Evolutionary conservation across 2,797 vertebrate species (phyloP), one percentile per base, ranked within the genome.

Genomic region (Parambassis ranga): DNA sequence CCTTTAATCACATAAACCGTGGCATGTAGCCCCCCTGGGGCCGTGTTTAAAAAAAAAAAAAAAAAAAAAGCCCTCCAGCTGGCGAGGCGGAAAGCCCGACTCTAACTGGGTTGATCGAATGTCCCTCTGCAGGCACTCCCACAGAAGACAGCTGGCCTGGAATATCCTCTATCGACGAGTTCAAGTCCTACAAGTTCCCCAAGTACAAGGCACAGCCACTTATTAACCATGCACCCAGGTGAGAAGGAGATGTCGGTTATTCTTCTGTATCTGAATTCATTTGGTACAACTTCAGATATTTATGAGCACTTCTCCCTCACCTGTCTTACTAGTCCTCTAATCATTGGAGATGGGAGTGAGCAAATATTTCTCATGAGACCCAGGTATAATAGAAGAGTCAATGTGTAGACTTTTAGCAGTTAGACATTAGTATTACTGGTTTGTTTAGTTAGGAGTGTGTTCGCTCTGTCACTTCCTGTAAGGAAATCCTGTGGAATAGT

Each of bases 151-250:
- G 90, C 63, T 98, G 96, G 96, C 92, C 96, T 31, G 95, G 96
- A 71, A 94, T 97, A 89, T 95, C 92, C 72, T 94, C 94, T 72
- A 94, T 95, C 71, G 96, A 98, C 27, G 96, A 98, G 81, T 97
- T 97, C 87, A 96, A 94, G 92, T 95, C 97, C 82, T 95, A 97
- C 87, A 98, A 94, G 86, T 98, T 98, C 62, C 94, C 96, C 53
- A 98, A 97, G 81, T 98, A 98, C 75, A 97, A 97, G 75, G 79
- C 92, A 15, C 95, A 98, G 74, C 94, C 94, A 32, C 92, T 98
- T 39, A 95, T 98, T 80, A 98, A 95, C 86, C 96, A 98, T 27
- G 96, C 96, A 8, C 96, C 96, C 64, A 96, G 96, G 96, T 98
- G 93, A 41, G 71, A 27, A 15, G 0, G 7, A 1, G 1, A 27